Evolutionary conservation across 2,888 invertebrate species (phyloP), one percentile per base, ranked within the genome.

Genomic region (Melieria picta): DNA sequence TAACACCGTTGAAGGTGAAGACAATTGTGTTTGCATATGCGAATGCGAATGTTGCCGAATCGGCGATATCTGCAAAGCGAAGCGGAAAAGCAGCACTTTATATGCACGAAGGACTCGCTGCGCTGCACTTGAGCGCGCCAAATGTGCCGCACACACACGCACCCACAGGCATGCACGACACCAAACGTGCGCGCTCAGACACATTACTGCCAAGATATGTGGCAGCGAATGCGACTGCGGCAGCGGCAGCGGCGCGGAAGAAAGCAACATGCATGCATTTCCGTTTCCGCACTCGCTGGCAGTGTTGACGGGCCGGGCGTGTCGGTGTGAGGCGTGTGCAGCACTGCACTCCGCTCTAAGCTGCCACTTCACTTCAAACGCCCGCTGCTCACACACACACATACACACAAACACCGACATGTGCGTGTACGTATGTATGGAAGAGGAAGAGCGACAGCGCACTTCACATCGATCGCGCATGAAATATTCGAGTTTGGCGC

Each of bases 401-500:
- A 30, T 16, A 0, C 30, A 30, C 30, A 30, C 30, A 30, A 30
- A 30, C 16, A 16, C 16, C 16, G 16, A 16, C 30, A 30, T 30
- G 3, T 10, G 30, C 7, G 16, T 57, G 57, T 57, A 57, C 58
- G 11, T 42, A 1, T 58, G 58, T 58, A n/a, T 42, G 3, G 16
- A 7, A 58, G 30, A 30, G 30, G 30, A 30, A 30, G 30, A 30
- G 30, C 30, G 30, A 30, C 30, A 30, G 13, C 6, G 55, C 43
- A 45, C n/a, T 48, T 46, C 65, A 48, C 48, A 64, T 69, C 75
- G 77, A 77, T 76, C 76, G 74, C 46, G 74, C 77, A 78, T 77
- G 78, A 77, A 79, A 77, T 79, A 78, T 78, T 76, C 74, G 73
- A 76, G 72, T 75, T 79, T 74, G 74, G 76, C 71, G 77, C 75